Evolutionary conservation across 1,140 invertebrate genomes (phyloP), one percentile per base, ranked within the genome.

Genomic region (Ganaspis sp.): DNA sequence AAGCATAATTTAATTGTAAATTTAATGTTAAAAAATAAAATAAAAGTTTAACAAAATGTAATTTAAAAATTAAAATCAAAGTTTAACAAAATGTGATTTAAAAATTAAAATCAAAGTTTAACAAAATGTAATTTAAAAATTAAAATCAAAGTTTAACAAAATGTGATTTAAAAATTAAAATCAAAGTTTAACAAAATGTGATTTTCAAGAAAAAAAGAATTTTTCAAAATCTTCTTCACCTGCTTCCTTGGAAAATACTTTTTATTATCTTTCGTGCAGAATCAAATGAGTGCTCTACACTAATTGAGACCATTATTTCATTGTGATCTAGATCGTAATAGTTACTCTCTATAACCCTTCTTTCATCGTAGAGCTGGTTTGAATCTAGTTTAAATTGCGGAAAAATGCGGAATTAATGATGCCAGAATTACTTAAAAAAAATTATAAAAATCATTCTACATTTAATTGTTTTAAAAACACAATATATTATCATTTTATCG

Each of bases 231-330:
- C 0, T 64, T 6, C 45, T 49, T 49, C 15, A 49, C n/a, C 23
- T 23, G 54, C 3, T 64, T 58, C 12, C 23, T 58, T 15, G 26
- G 29, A 29, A 12, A 15, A 15, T 29, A 34, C 8, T 12, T 23
- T 23, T 26, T 8, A 15, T 12, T 29, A 29, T 26, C 17, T 64
- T 64, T 64, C 54, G 54, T 64, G 23, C 23, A 29, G 58, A 64
- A n/a, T 26, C 58, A 1, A 64, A 64, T 64, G 58, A 34, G 58
- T 34, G 58, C 23, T 34, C 1, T 64, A 64, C 26, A 26, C 58
- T 64, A 64, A 64, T 29, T 64, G 58, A 64, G 58, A 64, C 23
- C 58, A 64, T 64, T 64, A 64, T 64, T 64, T 29, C 58, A 64
- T 64, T 64, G 58, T 64, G 11, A 64, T 29, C 58, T 64, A 64